Conservation (phyloP, 23 tunicate species). For the Diplosoma virens region DNA sequence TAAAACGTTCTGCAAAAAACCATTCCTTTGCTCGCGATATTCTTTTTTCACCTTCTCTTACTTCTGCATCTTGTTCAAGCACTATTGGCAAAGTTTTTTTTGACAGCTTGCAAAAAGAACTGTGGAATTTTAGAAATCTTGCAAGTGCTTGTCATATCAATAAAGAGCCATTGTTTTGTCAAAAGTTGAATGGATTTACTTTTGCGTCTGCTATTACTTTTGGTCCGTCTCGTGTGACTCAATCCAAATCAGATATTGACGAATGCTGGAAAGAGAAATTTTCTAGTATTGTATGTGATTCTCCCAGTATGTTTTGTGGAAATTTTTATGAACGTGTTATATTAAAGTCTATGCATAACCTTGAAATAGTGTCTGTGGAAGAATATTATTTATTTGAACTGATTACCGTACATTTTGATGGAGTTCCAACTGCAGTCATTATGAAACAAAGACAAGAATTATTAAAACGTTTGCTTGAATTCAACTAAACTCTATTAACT, state of each 20-base stretch:
- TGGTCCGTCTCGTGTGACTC: no score
- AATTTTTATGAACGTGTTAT: neutral
- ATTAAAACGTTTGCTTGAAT: no score
- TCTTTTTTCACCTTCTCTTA: neutral
- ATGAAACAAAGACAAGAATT: neutral
- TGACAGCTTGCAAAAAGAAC: neutral
- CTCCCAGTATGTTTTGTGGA: slow-evolving; percentile 9
- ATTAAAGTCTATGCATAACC: no score
- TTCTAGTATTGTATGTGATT: no score
- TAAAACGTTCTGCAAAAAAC: neutral
- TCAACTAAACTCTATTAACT: no score
- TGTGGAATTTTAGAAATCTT: neutral
- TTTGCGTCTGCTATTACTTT: no score
- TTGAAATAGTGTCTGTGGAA: no score
- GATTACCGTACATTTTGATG: neutral
- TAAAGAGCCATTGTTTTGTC: neutral
- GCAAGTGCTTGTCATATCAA: neutral
- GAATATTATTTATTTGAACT: neutral
- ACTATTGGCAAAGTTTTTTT: neutral
- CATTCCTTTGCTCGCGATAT: neutral
- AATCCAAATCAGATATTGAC: no score
- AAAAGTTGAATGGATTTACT: neutral
- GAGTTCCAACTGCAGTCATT: neutral
- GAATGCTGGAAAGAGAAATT: no score
- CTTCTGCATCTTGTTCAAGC: neutral